Evolutionary conservation across 2,113 vertebrate species (phyloP).

Genomic region (Podarcis raffonei): DNA sequence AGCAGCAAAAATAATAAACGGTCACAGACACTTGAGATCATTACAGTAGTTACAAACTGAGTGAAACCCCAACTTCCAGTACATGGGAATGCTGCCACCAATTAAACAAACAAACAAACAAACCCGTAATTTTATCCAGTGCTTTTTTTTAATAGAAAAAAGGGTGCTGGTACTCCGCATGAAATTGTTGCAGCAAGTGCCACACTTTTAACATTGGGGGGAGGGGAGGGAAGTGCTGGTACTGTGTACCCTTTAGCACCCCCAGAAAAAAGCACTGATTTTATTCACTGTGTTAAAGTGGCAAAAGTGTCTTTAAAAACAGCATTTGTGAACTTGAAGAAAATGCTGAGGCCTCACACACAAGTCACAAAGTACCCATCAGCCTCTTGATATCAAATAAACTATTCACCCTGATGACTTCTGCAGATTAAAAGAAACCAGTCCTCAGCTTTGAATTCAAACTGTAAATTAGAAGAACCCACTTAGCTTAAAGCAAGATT

Average conservation of each 20-base stretch:
- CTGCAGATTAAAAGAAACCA: conserved; percentile 48
- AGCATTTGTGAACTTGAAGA: conserved; percentile 31
- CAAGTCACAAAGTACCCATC: neutral
- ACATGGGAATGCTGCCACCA: neutral
- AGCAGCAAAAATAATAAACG: neutral
- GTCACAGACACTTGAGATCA: neutral
- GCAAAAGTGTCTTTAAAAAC: neutral
- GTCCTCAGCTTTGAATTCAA: conserved; percentile 43
- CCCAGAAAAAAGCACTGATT: too few relatives aligned
- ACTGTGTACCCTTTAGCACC: too few relatives aligned
- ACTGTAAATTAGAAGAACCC: conserved; percentile 22
- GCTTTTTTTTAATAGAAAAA: too few relatives aligned
- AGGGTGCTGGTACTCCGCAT: too few relatives aligned
- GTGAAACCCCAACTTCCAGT: conserved; percentile 45
- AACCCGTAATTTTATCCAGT: too few relatives aligned
- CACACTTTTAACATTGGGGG: too few relatives aligned
- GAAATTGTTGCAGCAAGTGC: too few relatives aligned
- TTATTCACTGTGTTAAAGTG: neutral
- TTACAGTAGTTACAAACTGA: conserved; percentile 29
- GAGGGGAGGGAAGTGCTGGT: too few relatives aligned
- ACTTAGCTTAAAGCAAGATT: conserved; percentile 34
- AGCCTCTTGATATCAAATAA: conserved; percentile 38
- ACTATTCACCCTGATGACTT: conserved; percentile 39
- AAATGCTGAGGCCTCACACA: neutral
- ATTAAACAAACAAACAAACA: neutral